Evolutionary conservation across 2,113 vertebrate genomes (phyloP).

Genomic region (Sardina pilchardus): DNA sequence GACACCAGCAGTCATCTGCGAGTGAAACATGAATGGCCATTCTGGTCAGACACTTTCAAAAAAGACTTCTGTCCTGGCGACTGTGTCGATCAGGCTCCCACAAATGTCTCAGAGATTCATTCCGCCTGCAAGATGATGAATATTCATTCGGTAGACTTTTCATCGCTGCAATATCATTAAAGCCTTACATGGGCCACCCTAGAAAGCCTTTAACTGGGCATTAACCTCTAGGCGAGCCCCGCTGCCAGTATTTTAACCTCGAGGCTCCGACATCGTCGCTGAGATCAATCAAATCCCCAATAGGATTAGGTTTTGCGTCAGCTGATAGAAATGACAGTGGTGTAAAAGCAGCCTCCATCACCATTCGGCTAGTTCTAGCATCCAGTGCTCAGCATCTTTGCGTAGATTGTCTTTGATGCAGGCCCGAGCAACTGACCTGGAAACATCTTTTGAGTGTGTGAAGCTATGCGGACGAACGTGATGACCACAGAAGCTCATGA

Average conservation of each 20-base stretch:
- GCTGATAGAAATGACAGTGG: background rate
- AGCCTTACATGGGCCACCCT: background rate
- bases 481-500: background rate
- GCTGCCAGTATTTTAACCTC: background rate
- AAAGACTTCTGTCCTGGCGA: background rate
- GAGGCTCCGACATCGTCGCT: background rate
- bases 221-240: background rate
- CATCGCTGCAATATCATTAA: background rate
- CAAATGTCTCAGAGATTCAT: background rate
- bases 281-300: conserved; percentile 3
- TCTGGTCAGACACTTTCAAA: background rate
- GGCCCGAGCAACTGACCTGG: background rate
- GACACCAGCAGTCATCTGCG: background rate
- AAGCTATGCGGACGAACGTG: background rate
- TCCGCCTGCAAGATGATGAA: background rate
- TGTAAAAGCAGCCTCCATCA: background rate
- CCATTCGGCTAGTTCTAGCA: background rate
- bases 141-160: background rate
- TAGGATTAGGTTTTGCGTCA: background rate
- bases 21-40: background rate
- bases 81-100: background rate
- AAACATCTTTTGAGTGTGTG: conserved; percentile 9
- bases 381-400: background rate
- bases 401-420: background rate
- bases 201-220: background rate